These are phyloP conservation scores for Caerostris extrusa DNA, from an alignment of 1,140 invertebrate species.

Conservation along the genomic window DNA sequence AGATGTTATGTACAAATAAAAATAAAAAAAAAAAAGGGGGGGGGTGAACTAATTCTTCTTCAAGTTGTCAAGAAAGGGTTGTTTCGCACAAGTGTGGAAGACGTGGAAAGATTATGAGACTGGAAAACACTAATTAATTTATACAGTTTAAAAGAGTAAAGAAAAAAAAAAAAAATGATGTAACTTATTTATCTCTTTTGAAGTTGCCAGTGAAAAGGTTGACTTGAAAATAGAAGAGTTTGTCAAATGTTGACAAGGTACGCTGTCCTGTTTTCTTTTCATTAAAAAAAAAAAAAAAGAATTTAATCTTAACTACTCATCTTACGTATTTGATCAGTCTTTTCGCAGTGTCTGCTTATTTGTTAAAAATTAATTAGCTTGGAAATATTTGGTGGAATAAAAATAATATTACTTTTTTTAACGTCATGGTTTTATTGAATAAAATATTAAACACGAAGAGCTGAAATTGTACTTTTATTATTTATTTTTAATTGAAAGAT, in stretches of 20 bases:
- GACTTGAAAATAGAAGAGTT: conserved; percentile 13
- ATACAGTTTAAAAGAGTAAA: background rate
- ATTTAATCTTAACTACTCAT: too few species aligned
- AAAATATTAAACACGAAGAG: too few species aligned
- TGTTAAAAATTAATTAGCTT: too few species aligned
- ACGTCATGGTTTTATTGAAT: too few species aligned
- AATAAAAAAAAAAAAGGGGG: background rate
- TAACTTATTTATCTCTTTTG: conserved; percentile 30
- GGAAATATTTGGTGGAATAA: too few species aligned
- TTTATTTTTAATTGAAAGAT: too few species aligned
- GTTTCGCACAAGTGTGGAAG: background rate
- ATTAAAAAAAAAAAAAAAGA: too few species aligned
- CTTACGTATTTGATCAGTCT: too few species aligned
- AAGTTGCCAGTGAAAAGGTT: background rate
- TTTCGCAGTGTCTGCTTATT: too few species aligned
- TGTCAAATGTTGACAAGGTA: conserved; percentile 1
- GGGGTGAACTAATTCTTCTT: background rate
- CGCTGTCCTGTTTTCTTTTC: too few species aligned
- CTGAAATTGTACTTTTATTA: too few species aligned
- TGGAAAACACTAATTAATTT: conserved; percentile 31
- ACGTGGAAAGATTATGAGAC: conserved; percentile 26
- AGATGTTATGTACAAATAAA: background rate
- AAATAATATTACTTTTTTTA: too few species aligned
- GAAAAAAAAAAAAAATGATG: background rate
- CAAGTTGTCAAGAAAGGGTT: background rate